Evolutionary conservation across 2,797 vertebrate genomes (phyloP), one percentile per base, ranked within the genome.

Genomic region (Phalloptychus januarius): DNA sequence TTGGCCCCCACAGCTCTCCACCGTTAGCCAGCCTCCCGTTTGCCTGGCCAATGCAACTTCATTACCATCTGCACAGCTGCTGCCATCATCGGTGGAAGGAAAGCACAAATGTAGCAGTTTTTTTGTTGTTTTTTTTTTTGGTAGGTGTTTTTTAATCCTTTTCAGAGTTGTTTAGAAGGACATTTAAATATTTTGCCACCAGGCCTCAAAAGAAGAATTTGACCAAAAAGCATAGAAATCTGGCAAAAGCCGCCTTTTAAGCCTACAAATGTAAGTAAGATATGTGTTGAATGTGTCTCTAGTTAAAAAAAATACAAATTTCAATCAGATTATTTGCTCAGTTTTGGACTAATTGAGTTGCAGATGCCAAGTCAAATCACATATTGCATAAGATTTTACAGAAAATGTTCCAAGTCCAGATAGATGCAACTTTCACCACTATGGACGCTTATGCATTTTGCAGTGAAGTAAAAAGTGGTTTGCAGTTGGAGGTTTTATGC

Each of bases 11-110:
- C 81, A 84, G 86, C 82, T 74, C 87, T 84, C 76, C 72, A 33
- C 85, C 80, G 85, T 90, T 83, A 92, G 56, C 80, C 78, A 54
- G 77, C 79, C 78, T 86, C 80, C 85, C 85, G 87, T 89, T 87
- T 84, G 83, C 89, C 82, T 81, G n/a, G 75, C 79, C 75, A 76
- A 76, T 50, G 78, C 87, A 56, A 54, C 82, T 86, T 89, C 86
- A 89, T 91, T 85, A 90, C 45, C 82, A 81, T 78, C 78, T 79
- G 7, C n/a, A 50, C 85, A 38, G 61, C 85, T 52, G 81, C 81
- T 74, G 77, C 85, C 67, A 63, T 83, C 44, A 85, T 88, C 75
- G 15, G 80, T 78, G 40, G 48, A 71, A 76, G 54, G 77, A 75
- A 70, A 79, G 82, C 83, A 70, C 79, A 42, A 80, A 79, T 78